Conservation (phyloP, 1,140 invertebrate species). For the Metaphire vulgaris region DNA sequence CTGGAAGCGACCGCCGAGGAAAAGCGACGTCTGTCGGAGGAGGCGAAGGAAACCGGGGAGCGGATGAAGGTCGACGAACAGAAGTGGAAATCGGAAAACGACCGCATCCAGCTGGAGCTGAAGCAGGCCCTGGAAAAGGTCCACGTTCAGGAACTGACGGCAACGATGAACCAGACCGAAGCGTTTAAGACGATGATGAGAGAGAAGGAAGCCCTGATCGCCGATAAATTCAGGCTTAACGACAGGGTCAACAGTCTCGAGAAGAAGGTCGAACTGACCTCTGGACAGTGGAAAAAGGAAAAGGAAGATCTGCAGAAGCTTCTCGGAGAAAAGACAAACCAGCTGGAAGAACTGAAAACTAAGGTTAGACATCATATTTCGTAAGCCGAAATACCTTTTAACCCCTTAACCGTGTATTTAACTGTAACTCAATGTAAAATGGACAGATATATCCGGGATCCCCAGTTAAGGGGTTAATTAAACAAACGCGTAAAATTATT, state of each 20-base stretch:
- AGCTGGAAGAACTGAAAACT: constrained; percentile 16
- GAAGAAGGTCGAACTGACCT: constrained; percentile 5
- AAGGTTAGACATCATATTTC: neutral
- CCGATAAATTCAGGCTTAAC: constrained; percentile 30
- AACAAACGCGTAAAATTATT: no score
- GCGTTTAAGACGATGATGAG: constrained; percentile 23
- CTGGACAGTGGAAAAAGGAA: constrained; percentile 18
- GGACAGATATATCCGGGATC: no score
- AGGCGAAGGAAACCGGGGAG: constrained; percentile 12
- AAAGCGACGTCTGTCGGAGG: neutral
- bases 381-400: no score
- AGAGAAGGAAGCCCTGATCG: constrained; percentile 30
- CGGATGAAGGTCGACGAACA: constrained; percentile 15
- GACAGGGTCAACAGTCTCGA: constrained; percentile 21
- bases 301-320: constrained; percentile 25
- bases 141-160: neutral
- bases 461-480: no score
- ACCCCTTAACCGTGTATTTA: no score
- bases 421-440: no score
- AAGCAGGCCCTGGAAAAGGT: constrained; percentile 20
- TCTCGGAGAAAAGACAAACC: constrained; percentile 25
- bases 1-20: constrained; percentile 29
- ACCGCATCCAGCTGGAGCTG: constrained; percentile 24
- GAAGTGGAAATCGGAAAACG: constrained; percentile 15
- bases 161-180: constrained; percentile 13